Evolutionary conservation across 2,888 invertebrate genomes (phyloP), one percentile per base, ranked within the genome.

Genomic region (Drosophila fungiperda): DNA sequence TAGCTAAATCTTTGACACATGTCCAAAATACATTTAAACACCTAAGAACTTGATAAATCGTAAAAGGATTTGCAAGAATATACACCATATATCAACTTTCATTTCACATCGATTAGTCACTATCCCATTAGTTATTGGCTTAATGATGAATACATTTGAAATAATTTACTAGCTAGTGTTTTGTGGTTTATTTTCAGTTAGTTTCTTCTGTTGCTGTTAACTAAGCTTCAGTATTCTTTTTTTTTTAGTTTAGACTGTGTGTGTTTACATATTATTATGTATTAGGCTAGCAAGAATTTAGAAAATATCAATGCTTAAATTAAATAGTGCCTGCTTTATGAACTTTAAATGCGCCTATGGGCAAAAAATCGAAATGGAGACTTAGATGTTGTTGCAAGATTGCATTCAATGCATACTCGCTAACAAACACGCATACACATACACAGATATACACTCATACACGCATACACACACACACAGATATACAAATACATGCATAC

Each of bases 81-180:
- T 49, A 67, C 35, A 53, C 9, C 4, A 35, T 35, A 36, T 42
- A 42, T 35, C 42, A 36, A 15, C 45, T 26, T 35, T 36, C 59
- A 35, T 61, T 49, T 40, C 35, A 45, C 33, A 52, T 61, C 42
- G 57, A 57, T 57, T 57, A 57, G 32, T 45, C 45, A 42, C 2
- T 35, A 61, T 50, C 20, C 15, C 11, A 42, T 49, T 77, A 71
- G 60, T 50, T 53, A 29, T 55, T 59, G 55, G 73, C 73, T 70
- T 81, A 76, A 69, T 78, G 72, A 75, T 68, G 73, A 83, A 81
- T 67, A 81, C 89, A 89, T 86, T 88, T 82, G 45, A 87, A 90
- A 86, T 89, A 78, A 79, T 76, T 82, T 79, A 86, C 91, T 90
- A 90, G 73, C 91, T 90, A 90, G 76, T 20, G 26, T n/a, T 55